Evolutionary conservation across 2,888 invertebrate genomes (phyloP).

Genomic region (Thysanoteuthis rhombus): DNA sequence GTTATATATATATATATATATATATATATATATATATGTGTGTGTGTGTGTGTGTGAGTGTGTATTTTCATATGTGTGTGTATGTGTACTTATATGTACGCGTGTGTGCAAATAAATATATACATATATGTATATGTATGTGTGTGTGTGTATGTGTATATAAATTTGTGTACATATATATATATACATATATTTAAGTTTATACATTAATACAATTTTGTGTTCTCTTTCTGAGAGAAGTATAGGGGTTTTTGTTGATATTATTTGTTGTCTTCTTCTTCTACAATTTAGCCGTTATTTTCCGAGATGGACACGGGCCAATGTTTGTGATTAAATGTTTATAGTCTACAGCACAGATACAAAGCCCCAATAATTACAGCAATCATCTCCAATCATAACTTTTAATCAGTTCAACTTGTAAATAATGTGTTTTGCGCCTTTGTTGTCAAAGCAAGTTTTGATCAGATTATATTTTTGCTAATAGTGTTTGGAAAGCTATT

Average conservation of each 20-base stretch:
- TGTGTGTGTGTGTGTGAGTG: neutral
- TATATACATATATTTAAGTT: neutral
- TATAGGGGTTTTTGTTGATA: neutral
- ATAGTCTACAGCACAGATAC: neutral
- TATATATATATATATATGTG: neutral
- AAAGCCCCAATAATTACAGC: neutral
- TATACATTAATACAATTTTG: neutral
- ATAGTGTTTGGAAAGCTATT: neutral
- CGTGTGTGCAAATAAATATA: neutral
- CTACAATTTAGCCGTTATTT: neutral
- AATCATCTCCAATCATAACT: constrained; percentile 12
- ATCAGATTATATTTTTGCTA: constrained; percentile 12
- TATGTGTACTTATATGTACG: neutral
- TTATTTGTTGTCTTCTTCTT: neutral
- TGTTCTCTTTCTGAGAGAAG: neutral
- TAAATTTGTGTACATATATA: neutral
- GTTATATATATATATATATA: neutral
- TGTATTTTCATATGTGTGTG: neutral
- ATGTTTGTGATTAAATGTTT: constrained; percentile 12
- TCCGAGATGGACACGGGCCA: neutral
- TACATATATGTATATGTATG: neutral
- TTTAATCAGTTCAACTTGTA: constrained; percentile 12
- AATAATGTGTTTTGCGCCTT: constrained; percentile 12
- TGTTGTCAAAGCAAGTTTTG: constrained; percentile 12
- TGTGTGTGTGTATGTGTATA: neutral